Evolutionary conservation across 2,888 invertebrate species (phyloP).

Genomic region (Allygus modestus): DNA sequence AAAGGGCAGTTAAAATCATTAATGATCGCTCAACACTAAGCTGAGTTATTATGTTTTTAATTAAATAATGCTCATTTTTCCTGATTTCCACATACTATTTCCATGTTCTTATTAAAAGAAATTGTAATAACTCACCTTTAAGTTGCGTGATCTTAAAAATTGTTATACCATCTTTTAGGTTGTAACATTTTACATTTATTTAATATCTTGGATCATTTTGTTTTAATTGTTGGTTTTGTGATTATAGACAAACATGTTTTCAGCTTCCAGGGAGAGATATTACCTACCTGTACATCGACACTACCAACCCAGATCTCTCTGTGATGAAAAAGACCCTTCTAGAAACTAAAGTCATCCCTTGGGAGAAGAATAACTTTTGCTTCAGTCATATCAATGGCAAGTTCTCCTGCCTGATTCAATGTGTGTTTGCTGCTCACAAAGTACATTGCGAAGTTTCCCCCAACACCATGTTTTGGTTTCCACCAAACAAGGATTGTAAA

Average conservation of each 20-base stretch:
- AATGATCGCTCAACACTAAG: too few relatives aligned
- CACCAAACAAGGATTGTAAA: conserved; percentile 19
- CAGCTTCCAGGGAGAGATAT: not conserved
- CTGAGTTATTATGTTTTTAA: too few relatives aligned
- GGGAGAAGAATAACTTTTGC: not conserved
- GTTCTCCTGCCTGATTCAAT: not conserved
- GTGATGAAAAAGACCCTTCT: not conserved
- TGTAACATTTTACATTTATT: too few relatives aligned
- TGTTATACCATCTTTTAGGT: too few relatives aligned
- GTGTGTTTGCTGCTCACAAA: conserved; percentile 7
- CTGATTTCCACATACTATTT: too few relatives aligned
- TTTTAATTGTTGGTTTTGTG: too few relatives aligned
- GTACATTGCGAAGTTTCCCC: not conserved
- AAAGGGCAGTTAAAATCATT: too few relatives aligned
- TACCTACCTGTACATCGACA: not conserved
- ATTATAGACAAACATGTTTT: not conserved
- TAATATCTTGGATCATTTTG: too few relatives aligned
- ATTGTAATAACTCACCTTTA: too few relatives aligned
- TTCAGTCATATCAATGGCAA: not conserved
- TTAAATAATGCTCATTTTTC: too few relatives aligned
- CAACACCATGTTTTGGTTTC: conserved; percentile 43
- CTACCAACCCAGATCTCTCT: not conserved
- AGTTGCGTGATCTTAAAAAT: too few relatives aligned
- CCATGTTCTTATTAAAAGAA: too few relatives aligned
- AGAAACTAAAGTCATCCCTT: conserved; percentile 23